Conservation (phyloP, 2,113 vertebrate genomes). For the Leptocoma aspasia region DNA sequence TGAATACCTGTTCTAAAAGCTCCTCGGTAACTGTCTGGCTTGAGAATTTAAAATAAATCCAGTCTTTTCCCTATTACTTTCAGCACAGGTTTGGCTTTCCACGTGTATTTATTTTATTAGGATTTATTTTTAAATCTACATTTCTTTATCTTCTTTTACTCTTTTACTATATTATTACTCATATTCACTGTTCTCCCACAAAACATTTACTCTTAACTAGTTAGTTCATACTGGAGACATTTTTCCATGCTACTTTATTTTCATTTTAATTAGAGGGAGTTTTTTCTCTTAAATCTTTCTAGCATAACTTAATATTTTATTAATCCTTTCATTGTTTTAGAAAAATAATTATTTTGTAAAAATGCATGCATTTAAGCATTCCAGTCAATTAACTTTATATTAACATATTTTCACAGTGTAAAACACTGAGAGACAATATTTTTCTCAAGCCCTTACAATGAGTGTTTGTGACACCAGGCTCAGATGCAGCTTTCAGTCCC, state of each 20-base stretch:
- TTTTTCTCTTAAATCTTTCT: background rate
- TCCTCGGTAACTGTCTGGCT: background rate
- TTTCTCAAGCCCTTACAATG: background rate
- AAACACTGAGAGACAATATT: background rate
- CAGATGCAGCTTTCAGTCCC: background rate
- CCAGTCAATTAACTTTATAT: background rate
- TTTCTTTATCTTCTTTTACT: background rate
- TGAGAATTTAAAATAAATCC: background rate
- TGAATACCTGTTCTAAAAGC: background rate
- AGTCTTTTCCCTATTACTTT: background rate
- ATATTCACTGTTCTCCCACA: background rate
- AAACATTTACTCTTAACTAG: background rate
- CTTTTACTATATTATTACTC: background rate
- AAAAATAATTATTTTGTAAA: background rate
- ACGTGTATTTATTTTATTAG: background rate
- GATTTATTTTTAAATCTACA: background rate
- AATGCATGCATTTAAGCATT: background rate
- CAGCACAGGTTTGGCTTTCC: background rate
- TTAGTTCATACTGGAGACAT: background rate
- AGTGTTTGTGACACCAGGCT: background rate
- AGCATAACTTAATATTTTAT: background rate
- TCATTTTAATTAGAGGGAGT: background rate
- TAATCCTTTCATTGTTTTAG: background rate
- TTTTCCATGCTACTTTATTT: background rate
- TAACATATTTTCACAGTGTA: background rate